phyloP scores from a whole-genome alignment of 2,888 invertebrate genomes.

The Morinoia aosen region DNA sequence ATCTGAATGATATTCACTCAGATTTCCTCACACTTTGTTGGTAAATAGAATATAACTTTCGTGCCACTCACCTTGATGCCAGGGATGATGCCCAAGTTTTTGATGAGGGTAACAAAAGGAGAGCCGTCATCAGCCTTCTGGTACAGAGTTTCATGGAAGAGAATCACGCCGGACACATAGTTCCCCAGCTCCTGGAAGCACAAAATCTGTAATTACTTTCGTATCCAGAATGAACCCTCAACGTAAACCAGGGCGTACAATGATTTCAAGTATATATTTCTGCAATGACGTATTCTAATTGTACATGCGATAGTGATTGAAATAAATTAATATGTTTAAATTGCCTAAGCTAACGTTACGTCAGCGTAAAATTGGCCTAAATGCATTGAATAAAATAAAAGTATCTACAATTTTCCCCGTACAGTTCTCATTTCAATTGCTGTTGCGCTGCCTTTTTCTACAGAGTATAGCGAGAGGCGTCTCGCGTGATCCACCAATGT shows the following conservation, averaged over 20 bases:
- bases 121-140: conserved; percentile 93
- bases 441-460: too few relatives aligned
- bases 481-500: too few relatives aligned
- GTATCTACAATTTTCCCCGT: too few relatives aligned
- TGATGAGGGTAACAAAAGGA: conserved; percentile 86
- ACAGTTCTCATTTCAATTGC: too few relatives aligned
- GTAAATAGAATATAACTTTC: not conserved
- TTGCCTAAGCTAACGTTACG: too few relatives aligned
- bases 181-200: conserved; percentile 59
- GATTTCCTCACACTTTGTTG: not conserved
- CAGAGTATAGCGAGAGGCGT: too few relatives aligned
- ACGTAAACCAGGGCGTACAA: not conserved
- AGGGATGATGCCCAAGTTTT: conserved; percentile 91
- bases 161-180: conserved; percentile 93
- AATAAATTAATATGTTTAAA: too few relatives aligned
- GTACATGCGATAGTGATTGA: not conserved
- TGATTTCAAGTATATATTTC: not conserved
- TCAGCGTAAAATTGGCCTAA: too few relatives aligned
- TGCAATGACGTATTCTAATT: not conserved
- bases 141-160: conserved; percentile 98
- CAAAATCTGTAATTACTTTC: not conserved
- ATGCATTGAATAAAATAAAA: too few relatives aligned
- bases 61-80: conserved; percentile 86
- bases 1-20: not conserved
- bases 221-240: not conserved